Conservation (phyloP, 2,888 invertebrate genomes). For the Tenodera sinensis region DNA sequence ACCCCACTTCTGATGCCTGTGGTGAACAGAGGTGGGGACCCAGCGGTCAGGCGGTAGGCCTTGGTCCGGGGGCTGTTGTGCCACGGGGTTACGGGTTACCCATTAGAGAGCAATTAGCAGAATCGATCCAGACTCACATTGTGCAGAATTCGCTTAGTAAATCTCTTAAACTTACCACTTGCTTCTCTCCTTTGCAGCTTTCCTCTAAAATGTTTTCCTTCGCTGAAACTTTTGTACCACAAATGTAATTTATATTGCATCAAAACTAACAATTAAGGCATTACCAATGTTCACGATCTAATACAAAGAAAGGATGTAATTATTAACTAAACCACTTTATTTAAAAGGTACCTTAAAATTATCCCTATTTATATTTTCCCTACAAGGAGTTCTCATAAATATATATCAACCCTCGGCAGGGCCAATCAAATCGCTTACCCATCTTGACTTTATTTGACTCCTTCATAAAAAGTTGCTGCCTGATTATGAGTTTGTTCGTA, state of each 20-base stretch:
- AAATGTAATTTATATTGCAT: neutral
- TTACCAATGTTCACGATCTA: neutral
- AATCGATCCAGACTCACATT: too few relatives aligned
- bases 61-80: too few relatives aligned
- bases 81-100: too few relatives aligned
- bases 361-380: neutral
- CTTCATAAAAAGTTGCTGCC: neutral
- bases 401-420: neutral
- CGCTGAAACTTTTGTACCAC: neutral
- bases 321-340: neutral
- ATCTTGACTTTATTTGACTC: neutral
- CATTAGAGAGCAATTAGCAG: too few relatives aligned
- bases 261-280: neutral
- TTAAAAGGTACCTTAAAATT: neutral
- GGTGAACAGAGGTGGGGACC: too few relatives aligned
- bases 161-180: too few relatives aligned
- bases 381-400: neutral
- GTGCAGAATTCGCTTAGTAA: too few relatives aligned
- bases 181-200: neutral
- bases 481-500: neutral
- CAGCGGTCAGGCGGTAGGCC: too few relatives aligned
- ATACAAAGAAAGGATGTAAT: neutral
- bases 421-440: neutral
- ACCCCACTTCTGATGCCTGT: too few relatives aligned
- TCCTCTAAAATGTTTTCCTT: neutral